Evolutionary conservation across 2,113 vertebrate genomes (phyloP).

Genomic region (Antigone vipio): DNA sequence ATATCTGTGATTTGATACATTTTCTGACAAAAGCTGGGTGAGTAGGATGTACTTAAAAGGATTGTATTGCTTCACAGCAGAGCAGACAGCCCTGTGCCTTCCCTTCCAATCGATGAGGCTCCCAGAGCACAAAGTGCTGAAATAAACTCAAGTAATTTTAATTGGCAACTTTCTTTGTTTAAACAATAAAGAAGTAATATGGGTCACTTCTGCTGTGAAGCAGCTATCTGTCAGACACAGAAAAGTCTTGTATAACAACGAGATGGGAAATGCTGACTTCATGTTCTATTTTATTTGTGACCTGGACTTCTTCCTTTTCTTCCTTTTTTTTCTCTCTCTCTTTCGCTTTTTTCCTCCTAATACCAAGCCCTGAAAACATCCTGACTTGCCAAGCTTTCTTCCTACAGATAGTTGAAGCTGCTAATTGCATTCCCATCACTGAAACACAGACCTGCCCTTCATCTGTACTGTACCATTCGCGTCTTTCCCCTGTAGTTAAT

Average conservation of each 20-base stretch:
- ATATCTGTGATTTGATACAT: neutral
- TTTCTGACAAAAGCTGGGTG: neutral
- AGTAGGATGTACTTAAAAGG: neutral
- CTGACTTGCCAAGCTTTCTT: neutral
- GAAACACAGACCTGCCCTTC: neutral
- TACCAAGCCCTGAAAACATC: neutral
- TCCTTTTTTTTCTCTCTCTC: neutral
- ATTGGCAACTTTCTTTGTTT: neutral
- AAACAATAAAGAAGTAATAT: slow-evolving; percentile 21
- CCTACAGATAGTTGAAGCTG: neutral
- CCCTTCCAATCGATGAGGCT: neutral
- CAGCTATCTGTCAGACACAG: neutral
- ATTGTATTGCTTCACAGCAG: neutral
- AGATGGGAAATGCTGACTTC: neutral
- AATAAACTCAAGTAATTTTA: slow-evolving; percentile 29
- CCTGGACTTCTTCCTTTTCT: neutral
- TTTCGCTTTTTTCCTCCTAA: neutral
- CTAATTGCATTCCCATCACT: neutral
- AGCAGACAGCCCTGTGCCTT: neutral
- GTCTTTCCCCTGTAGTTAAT: neutral
- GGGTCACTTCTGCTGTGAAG: slow-evolving; percentile 26
- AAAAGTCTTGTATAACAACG: neutral
- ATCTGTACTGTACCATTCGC: neutral
- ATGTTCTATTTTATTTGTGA: neutral
- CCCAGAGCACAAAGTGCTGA: neutral